Base-by-base conservation (phyloP, 2,888 invertebrate genomes). In the Rhodophaea formosa region DNA sequence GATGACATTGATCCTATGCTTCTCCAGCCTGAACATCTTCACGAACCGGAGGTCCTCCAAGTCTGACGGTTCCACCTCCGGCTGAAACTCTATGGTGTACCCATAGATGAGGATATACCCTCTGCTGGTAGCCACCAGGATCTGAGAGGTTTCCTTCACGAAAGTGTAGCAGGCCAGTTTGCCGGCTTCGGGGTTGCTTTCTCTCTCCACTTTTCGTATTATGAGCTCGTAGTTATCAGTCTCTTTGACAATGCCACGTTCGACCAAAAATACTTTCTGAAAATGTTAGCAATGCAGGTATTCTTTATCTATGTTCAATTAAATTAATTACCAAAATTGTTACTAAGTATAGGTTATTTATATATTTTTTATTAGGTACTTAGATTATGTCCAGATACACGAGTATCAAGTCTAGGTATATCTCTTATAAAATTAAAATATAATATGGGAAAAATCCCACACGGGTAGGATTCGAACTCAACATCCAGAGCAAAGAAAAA, bases 71-170 rank as follows among this genome's bases (percentile, higher is more conserved):
- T 81, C 77, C 0, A 75, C 72, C 7, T 66, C 68, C 10, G 77
- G 68, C 32, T 80, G 77, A 29, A 81, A 80, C 61, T 90, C 90
- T 14, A 92, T 77, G 0, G 86, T 82, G 65, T 91, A 92, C 0
- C 92, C 91, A 65, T 90, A 93, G 10, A 93, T 72, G 0, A 93
- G 64, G 3, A 93, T 79, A 12, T 77, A 82, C 0, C 94, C 94
- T 7, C 86, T 82, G 30, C 72, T 84, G 0, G 92, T 92, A 0
- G 79, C 87, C 6, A 92, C 92, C 17, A 93, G 79, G 15, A 91
- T 84, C 72, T 92, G 92, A 14, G 89, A 80, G 0, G 91, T 90
- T 7, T 77, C 75, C 1, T 80, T 70, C 0, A 93, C 83, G 68
- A 92, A 94, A 0, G 92, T 89, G 61, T 91, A 93, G 60, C 89